A percentile compares a stretch with the other conserved stretches of the same genome.
phyloP scores from a whole-genome alignment of 2,797 vertebrate species.

The Hylomyscus alleni region DNA sequence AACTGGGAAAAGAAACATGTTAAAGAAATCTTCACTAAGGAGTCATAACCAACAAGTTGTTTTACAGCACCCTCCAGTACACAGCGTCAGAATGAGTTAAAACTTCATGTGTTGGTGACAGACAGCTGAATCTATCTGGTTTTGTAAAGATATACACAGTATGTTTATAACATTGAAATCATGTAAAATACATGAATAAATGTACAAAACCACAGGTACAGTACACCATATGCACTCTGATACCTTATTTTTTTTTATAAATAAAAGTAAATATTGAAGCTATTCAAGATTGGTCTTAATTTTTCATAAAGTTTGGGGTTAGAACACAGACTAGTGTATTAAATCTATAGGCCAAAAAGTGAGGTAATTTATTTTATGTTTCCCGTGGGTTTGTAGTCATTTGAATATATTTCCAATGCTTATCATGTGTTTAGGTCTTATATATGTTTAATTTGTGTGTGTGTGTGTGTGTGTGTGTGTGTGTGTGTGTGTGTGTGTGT shows the following conservation, averaged over 20 bases:
- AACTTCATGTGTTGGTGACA: slow-evolving; percentile 88
- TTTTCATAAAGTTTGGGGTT: slow-evolving; percentile 79
- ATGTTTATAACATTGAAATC: slow-evolving; percentile 88
- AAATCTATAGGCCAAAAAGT: slow-evolving; percentile 50
- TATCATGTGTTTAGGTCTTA: slow-evolving; percentile 22
- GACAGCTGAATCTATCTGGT: slow-evolving; percentile 88
- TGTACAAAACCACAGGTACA: slow-evolving; percentile 85
- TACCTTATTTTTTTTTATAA: slow-evolving; percentile 88
- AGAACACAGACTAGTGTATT: slow-evolving; percentile 65
- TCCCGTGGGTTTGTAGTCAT: slow-evolving; percentile 50
- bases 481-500: neutral
- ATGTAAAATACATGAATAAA: slow-evolving; percentile 88
- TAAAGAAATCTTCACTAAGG: slow-evolving; percentile 84
- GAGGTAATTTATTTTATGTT: slow-evolving; percentile 66
- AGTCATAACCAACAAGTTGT: slow-evolving; percentile 80
- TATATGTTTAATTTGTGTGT: no score
- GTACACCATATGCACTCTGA: slow-evolving; percentile 86
- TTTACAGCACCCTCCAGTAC: slow-evolving; percentile 72
- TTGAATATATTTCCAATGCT: slow-evolving; percentile 57
- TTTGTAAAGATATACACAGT: slow-evolving; percentile 89
- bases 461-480: neutral
- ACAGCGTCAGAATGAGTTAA: slow-evolving; percentile 89
- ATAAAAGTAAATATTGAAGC: slow-evolving; percentile 88
- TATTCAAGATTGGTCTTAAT: slow-evolving; percentile 85
- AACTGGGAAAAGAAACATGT: slow-evolving; percentile 83